Base-by-base conservation (phyloP, 92 coral and sea anemone genomes). In the Zoanthus sociatus region DNA sequence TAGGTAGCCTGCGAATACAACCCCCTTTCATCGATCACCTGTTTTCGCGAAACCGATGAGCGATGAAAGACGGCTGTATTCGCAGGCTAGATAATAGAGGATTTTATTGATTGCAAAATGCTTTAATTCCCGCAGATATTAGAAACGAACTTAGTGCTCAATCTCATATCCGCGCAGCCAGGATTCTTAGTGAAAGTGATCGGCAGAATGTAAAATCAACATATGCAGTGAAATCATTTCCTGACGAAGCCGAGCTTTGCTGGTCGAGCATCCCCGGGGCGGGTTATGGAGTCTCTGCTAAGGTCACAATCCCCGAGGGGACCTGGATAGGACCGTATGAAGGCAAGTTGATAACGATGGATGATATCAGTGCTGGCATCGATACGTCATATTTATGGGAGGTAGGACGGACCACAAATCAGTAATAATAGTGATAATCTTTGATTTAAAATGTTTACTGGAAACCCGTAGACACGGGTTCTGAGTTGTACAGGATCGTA, bases 271-370 rank as follows among this genome's bases (percentile, higher is more conserved):
- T 95, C 20, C 99, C 99, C 30, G 99, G 98, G 44, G 90, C 83
- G 83, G 94, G 87, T 30, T 94, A 90, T 71, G 99, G 99, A 7
- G 99, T 97, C 42, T 93, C 95, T 45, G 96, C 98, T 15, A 94
- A 89, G 66, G 92, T 87, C 44, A 91, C 76, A 30, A 95, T 97
- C 60, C 99, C 99, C 1, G 93, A 89, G 50, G 99, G 99, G 15
- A 97, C 99, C 58, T 97, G 99, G 99, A 95, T 97, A 32, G 99
- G 99, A 18, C 99, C 99, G 51, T 97, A 92, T 78, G 99, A 97
- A 86, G 99, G 99, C 37, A 91, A 78, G 56, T 87, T 93, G 42
- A 79, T 95, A 9, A 46, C 79, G 30, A 90, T 91, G 63, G 93
- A 92, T 67, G 95, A 91, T 66, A 71, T 94, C 71, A 87, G 95